Base-by-base conservation (phyloP, 2,797 vertebrate genomes). In the Enteromius paludinosus region DNA sequence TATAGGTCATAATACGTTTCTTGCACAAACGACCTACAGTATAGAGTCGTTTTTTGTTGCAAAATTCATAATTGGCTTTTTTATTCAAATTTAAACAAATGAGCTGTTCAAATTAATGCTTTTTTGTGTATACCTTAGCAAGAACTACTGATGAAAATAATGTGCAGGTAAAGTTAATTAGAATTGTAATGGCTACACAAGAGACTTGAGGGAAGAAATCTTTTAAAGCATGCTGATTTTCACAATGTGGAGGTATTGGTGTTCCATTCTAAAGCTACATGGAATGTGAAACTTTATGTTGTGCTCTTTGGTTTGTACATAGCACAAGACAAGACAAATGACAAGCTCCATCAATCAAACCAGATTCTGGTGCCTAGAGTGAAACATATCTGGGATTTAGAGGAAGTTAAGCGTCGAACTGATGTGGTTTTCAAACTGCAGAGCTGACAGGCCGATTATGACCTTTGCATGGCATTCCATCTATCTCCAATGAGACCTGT, bases 281-380 rank as follows among this genome's bases (percentile, higher is more conserved):
- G 18, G 43, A 78, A 65, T 41, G 49, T 35, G 41, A 17, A 81
- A 23, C n/a, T 73, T 43, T 5, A 62, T 47, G 14, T 72, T 72
- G 38, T 72, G 68, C 41, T 47, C 28, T 72, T 81, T 23, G 56
- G 20, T 43, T 62, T 30, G 35, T 18, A 72, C 8, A 25, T 56
- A 62, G 33, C 28, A 64, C 28, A 47, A 49, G 43, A 49, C 68
- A 49, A 43, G 14, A 25, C 28, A 81, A 23, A 61, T 47, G 56
- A 49, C 68, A 73, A 38, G 28, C 15, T 64, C 56, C 43, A 64
- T 81, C 41, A 64, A 72, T 81, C 79, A 81, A 64, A 62, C 12
- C 69, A 72, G 35, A 71, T 18, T n/a, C 49, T 69, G 49, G 30
- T 59, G 23, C 28, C 41, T 15, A 35, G 9, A 33, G 56, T 72